Percentiles rank a stretch among this genome's conserved stretches.
Conservation (phyloP, 1,140 invertebrate species). For the Parasteatoda tepidariorum region DNA sequence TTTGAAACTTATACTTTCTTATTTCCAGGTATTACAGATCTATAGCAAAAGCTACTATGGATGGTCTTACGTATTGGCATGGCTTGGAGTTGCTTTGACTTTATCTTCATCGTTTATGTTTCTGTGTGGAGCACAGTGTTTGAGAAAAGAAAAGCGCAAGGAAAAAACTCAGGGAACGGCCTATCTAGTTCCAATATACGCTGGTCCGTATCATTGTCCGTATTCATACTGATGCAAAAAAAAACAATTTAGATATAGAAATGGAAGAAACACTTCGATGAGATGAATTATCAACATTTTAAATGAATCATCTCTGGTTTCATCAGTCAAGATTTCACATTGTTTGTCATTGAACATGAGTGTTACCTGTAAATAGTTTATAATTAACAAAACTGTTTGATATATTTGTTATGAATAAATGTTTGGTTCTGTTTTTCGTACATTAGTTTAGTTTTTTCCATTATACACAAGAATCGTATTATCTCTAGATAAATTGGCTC, state of each 20-base stretch:
- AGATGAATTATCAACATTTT: neutral
- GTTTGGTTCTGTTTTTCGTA: too few relatives aligned
- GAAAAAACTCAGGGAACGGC: conserved; percentile 51
- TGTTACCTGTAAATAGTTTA: neutral
- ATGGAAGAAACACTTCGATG: neutral
- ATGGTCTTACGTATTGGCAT: conserved; percentile 95
- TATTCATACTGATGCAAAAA: conserved; percentile 44
- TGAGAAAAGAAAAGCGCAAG: conserved; percentile 81
- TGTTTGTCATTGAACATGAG: neutral
- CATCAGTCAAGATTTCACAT: neutral
- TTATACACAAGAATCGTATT: too few relatives aligned
- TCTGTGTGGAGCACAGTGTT: conserved; percentile 90
- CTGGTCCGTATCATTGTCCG: conserved; percentile 52
- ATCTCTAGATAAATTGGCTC: too few relatives aligned
- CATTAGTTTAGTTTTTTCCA: too few relatives aligned
- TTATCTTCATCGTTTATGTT: conserved; percentile 90
- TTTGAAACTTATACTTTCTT: too few relatives aligned
- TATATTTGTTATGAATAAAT: too few relatives aligned
- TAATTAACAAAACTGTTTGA: too few relatives aligned
- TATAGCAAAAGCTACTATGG: conserved; percentile 90
- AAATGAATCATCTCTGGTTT: neutral
- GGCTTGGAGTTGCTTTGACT: conserved; percentile 90
- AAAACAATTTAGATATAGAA: too few relatives aligned
- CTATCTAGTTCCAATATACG: conserved; percentile 49
- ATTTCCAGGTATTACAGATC: conserved; percentile 74